Base-by-base conservation (phyloP, 2,888 invertebrate genomes). In the Thumatha senex region DNA sequence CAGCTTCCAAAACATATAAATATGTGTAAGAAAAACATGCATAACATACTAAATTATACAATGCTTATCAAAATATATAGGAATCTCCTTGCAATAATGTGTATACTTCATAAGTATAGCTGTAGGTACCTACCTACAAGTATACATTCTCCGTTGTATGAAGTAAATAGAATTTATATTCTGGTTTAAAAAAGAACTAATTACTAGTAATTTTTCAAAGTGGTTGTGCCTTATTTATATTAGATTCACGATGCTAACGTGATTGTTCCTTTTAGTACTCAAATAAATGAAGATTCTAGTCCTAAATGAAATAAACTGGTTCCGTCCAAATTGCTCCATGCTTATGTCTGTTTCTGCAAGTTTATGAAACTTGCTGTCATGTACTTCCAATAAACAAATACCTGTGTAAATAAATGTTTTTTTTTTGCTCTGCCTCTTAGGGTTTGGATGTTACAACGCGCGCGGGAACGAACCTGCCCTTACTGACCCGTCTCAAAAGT, bases 241-340 rank as follows among this genome's bases (percentile, higher is more conserved):
- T 67, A 64, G 63, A 76, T 72, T 70, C 61, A 70, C 61, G 61
- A 73, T 69, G 65, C 66, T 64, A 54, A 72, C 40, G 61, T 54
- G 69, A 77, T 72, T 76, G 86, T 86, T 89, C 84, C 85, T 87
- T 81, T 78, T 64, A 78, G 62, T 76, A 75, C 63, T 78, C 71
- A 71, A 39, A 68, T 75, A 64, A 75, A 72, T 76, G 33, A 68
- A 58, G 53, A 75, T 71, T 86, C 89, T 89, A 90, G 89, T 89
- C 90, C 75, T 87, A 80, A 77, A 73, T 68, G 48, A 67, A 77
- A 80, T 76, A 80, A 80, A 86, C 83, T 76, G 74, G 82, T 86
- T 89, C 90, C 90, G 90, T 91, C 90, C 90, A 89, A 89, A 87
- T 85, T 89, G 78, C 79, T 85, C 79, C 77, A 78, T 68, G 78